Evolutionary conservation across 2,113 vertebrate species (phyloP).

Genomic region (Anarrhichthys ocellatus): DNA sequence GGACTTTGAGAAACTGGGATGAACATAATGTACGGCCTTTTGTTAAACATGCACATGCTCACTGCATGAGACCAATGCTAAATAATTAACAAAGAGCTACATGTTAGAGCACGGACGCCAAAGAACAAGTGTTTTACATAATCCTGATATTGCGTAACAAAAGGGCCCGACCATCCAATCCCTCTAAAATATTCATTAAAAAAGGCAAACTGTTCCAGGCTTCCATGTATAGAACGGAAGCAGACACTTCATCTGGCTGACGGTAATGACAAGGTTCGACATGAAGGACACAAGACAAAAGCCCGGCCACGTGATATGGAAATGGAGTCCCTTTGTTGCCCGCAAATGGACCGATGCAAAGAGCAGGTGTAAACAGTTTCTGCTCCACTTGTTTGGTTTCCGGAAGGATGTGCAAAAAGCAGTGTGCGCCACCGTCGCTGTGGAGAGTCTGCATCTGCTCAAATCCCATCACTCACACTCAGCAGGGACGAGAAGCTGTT

Average conservation of each 20-base stretch:
- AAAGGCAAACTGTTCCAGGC: conserved; percentile 8
- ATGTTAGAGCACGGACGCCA: conserved; percentile 33
- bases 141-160: conserved; percentile 52
- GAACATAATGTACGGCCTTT: conserved; percentile 3
- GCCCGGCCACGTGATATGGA: conserved; percentile 15
- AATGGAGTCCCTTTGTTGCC: conserved; percentile 24
- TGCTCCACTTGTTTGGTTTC: conserved; percentile 27
- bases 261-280: conserved; percentile 42
- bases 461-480: conserved; percentile 46
- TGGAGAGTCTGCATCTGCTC: conserved; percentile 47
- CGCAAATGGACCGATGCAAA: conserved; percentile 39
- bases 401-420: conserved; percentile 24
- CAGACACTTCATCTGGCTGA: conserved; percentile 17
- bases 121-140: conserved; percentile 64
- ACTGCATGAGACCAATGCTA: conserved; percentile 24
- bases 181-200: conserved; percentile 66
- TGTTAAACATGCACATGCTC: conserved; percentile 13
- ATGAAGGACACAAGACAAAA: conserved; percentile 13
- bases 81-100: conserved; percentile 66
- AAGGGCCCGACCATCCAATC: conserved; percentile 53
- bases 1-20: not conserved
- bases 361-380: conserved; percentile 53
- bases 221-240: conserved; percentile 37
- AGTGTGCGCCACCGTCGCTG: conserved; percentile 5
- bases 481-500: conserved; percentile 45